These are phyloP conservation scores for Philopedon plagiatum DNA, from an alignment of 2,888 invertebrate genomes.

Conservation along the genomic window DNA sequence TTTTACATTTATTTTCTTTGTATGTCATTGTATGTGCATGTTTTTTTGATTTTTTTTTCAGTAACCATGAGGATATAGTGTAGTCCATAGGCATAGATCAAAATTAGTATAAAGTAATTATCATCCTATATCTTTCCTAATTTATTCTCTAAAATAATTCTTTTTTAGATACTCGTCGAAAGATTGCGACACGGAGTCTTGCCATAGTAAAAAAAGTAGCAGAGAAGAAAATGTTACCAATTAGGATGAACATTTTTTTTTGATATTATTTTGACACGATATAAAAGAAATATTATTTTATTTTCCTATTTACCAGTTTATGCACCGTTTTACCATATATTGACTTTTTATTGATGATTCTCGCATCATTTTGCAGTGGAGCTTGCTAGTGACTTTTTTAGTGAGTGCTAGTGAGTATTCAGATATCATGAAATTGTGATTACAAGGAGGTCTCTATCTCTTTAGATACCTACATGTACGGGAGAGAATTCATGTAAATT, in stretches of 20 bases:
- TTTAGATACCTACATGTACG: too few species aligned
- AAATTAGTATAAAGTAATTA: constrained; percentile 48
- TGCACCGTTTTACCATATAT: background rate
- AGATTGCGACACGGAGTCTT: constrained; percentile 59
- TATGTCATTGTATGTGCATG: constrained; percentile 29
- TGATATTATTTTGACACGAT: background rate
- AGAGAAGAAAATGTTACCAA: constrained; percentile 55
- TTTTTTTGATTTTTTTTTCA: constrained; percentile 45
- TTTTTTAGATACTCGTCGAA: constrained; percentile 58
- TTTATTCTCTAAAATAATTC: constrained; percentile 11
- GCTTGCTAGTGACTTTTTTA: too few species aligned
- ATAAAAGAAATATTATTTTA: constrained; percentile 5
- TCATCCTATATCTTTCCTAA: constrained; percentile 12
- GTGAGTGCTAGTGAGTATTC: too few species aligned
- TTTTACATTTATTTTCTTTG: constrained; percentile 3
- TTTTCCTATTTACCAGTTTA: constrained; percentile 1
- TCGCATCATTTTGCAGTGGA: background rate
- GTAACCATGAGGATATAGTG: constrained; percentile 47
- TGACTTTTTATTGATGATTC: background rate
- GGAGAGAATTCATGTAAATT: too few species aligned
- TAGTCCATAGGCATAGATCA: constrained; percentile 39
- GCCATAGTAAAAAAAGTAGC: constrained; percentile 58
- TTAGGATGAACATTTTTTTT: constrained; percentile 2
- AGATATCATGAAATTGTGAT: too few species aligned
- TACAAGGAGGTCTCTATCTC: too few species aligned